Base-by-base conservation (phyloP, 2,797 vertebrate species). In the Holocentrus rufus region DNA sequence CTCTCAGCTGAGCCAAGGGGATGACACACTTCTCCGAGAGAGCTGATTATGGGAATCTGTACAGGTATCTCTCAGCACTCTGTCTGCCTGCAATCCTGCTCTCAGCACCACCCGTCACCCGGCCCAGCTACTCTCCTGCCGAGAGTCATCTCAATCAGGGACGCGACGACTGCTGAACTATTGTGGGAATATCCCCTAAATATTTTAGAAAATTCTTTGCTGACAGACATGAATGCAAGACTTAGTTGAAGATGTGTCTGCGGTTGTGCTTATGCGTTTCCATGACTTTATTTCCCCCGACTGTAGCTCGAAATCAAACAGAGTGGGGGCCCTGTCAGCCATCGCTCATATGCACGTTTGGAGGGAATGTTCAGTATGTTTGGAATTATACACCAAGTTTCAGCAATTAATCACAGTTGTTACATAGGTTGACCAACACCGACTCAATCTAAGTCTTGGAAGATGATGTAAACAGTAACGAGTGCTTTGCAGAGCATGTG, bases 301-400 rank as follows among this genome's bases (percentile, higher is more conserved):
- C 27, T 46, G 47, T 7, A 61, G 39, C 47, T 72, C 46, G 1
- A 57, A 59, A 69, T 70, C 23, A 34, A 68, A 66, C n/a, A 2
- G 14, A n/a, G 44, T 2, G 34, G 34, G 42, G 20, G 56, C 2
- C 0, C 31, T 49, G 74, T 68, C 62, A 55, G 6, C 8, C 52
- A 22, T 1, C 31, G 5, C 23, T 47, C 52, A 34, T 4, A 0
- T 23, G 18, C 25, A 69, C 57, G 68, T 69, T 57, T 49, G 50
- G 6, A 69, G 67, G 68, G 83, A 88, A 88, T 86, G 87, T 82
- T 83, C 76, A 80, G 84, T 88, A 90, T 74, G 80, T 52, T 27
- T 60, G 74, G 65, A 86, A 88, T 84, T 56, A 73, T 30, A 79
- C 72, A 80, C n/a, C 2, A 46, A 53, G 10, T 13, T 78, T 69